Evolutionary conservation across 2,888 invertebrate species (phyloP).

Genomic region (Drosophila paracracens): DNA sequence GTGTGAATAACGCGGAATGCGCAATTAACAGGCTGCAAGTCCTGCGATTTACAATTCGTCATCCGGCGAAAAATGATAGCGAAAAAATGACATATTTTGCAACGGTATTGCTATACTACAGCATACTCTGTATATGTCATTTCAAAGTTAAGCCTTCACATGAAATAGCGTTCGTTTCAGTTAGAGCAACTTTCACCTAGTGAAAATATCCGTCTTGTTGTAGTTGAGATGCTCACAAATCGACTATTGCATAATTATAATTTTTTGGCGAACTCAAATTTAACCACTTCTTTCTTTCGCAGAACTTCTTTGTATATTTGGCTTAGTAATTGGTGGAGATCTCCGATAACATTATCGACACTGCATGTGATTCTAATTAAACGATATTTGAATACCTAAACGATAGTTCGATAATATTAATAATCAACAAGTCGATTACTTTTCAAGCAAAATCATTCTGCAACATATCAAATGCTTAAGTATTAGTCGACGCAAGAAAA

Average conservation of each 20-base stretch:
- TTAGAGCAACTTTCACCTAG: not conserved
- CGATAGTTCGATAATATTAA: not conserved
- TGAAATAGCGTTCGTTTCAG: not conserved
- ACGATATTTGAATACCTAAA: not conserved
- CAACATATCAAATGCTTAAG: not conserved
- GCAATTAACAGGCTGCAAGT: conserved; percentile 28
- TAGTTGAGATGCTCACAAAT: not conserved
- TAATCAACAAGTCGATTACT: not conserved
- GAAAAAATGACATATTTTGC: not conserved
- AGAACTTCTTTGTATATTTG: not conserved
- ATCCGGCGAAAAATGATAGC: not conserved
- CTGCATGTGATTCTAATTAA: too few relatives aligned
- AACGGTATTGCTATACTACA: not conserved
- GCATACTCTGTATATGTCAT: not conserved
- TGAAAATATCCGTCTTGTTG: not conserved
- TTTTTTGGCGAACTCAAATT: not conserved
- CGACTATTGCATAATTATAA: not conserved
- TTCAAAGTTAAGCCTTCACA: not conserved
- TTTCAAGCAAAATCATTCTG: not conserved
- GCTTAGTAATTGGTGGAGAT: not conserved
- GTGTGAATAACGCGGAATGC: conserved; percentile 12
- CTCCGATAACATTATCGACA: not conserved
- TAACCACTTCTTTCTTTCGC: not conserved
- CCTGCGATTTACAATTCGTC: conserved; percentile 14
- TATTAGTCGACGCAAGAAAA: not conserved